phyloP scores from a whole-genome alignment of 2,797 vertebrate genomes.

The Chanos chanos region DNA sequence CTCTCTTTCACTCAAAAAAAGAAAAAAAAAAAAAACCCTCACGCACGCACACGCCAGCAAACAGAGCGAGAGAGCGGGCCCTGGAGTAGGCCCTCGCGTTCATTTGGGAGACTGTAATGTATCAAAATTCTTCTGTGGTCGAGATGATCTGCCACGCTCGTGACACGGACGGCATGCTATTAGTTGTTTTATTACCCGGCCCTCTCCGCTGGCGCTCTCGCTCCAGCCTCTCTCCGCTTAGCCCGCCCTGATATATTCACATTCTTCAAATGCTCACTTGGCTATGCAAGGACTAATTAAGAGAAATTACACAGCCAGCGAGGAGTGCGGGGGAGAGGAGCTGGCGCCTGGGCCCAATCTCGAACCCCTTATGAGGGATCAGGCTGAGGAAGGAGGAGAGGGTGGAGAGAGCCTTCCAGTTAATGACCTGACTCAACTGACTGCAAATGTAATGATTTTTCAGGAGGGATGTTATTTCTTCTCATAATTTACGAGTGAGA shows the following conservation, averaged over 20 bases:
- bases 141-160: too few species aligned
- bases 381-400: background rate
- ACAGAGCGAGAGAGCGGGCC: too few species aligned
- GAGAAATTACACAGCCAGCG: conserved; percentile 29
- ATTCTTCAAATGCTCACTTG: conserved; percentile 33
- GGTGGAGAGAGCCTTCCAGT: too few species aligned
- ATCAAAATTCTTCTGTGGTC: too few species aligned
- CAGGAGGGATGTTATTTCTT: background rate
- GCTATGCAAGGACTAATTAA: conserved; percentile 39
- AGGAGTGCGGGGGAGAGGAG: conserved; percentile 17
- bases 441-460: background rate
- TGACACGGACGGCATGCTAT: too few species aligned
- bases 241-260: background rate
- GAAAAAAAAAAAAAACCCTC: background rate
- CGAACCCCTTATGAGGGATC: background rate
- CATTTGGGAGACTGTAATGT: too few species aligned
- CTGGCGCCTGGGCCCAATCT: conserved; percentile 18
- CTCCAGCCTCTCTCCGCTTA: background rate
- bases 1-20: too few species aligned
- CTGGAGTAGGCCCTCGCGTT: too few species aligned
- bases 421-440: background rate
- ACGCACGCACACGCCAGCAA: too few species aligned
- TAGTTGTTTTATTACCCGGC: background rate
- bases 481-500: too few species aligned
- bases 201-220: background rate